These are phyloP conservation scores for Aptenodytes patagonicus DNA, from an alignment of 2,113 vertebrate species.

Conservation along the genomic window DNA sequence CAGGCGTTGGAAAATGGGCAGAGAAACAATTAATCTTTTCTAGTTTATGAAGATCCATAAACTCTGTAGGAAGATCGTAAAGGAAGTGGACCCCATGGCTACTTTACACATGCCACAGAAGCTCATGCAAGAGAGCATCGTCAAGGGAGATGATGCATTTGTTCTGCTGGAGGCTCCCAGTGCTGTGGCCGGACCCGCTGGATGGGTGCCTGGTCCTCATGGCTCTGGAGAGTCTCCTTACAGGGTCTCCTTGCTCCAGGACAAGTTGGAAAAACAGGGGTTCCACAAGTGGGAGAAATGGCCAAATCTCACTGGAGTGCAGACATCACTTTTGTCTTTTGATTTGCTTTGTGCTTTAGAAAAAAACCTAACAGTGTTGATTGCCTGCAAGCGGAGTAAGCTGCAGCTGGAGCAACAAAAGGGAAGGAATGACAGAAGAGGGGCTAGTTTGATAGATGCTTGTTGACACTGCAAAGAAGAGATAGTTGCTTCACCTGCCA, in stretches of 20 bases:
- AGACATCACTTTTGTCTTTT: not conserved
- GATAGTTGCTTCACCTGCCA: not conserved
- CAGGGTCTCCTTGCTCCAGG: not conserved
- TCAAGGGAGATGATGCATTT: not conserved
- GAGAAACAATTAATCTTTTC: not conserved
- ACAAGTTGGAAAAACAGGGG: not conserved
- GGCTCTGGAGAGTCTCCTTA: not conserved
- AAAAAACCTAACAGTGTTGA: rapidly evolving
- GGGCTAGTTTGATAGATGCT: not conserved
- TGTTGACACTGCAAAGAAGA: not conserved
- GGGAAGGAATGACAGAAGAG: not conserved
- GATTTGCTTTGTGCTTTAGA: not conserved
- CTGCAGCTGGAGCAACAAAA: not conserved
- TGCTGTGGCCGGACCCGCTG: too few relatives aligned
- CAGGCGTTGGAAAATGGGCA: not conserved
- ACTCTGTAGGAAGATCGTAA: not conserved
- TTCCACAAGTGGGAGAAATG: not conserved
- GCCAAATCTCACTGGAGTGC: not conserved
- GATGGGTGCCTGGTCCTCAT: not conserved
- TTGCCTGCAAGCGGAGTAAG: not conserved
- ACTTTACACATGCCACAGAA: rapidly evolving
- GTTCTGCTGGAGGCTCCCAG: not conserved
- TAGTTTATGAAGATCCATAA: not conserved
- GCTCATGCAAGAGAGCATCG: not conserved
- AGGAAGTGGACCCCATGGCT: not conserved